A percentile compares a stretch with the other conserved stretches of the same genome.
Evolutionary conservation across 2,888 invertebrate species (phyloP).

Genomic region (Folsomia manolachei): DNA sequence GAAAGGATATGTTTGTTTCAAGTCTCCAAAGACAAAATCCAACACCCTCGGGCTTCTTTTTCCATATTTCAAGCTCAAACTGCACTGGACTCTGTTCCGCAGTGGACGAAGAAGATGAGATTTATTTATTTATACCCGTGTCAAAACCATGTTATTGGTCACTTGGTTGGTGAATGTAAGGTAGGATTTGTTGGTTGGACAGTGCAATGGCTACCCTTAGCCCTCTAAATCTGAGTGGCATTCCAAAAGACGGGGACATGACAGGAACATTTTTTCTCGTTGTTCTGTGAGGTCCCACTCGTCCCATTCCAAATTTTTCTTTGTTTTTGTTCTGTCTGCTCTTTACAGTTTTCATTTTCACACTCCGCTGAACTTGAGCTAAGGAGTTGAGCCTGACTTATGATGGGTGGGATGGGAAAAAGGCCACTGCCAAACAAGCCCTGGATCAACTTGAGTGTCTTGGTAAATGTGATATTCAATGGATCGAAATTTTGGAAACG

Average conservation of each 20-base stretch:
- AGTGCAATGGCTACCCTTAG: too few species aligned
- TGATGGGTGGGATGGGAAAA: too few species aligned
- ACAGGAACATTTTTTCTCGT: background rate
- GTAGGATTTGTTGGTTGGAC: too few species aligned
- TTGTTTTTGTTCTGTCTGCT: background rate
- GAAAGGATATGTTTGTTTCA: background rate
- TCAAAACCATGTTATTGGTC: background rate
- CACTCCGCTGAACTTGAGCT: too few species aligned
- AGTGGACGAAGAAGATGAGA: background rate
- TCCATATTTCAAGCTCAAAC: background rate
- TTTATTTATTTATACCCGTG: constrained; percentile 3
- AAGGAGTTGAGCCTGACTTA: too few species aligned
- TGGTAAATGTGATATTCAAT: too few species aligned
- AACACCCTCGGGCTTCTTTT: background rate
- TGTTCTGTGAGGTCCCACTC: background rate
- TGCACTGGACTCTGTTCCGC: background rate
- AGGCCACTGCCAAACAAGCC: too few species aligned
- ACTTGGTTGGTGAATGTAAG: background rate
- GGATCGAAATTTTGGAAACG: too few species aligned
- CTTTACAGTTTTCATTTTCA: too few species aligned
- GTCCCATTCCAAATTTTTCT: background rate
- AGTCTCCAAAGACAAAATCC: background rate
- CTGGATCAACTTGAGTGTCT: too few species aligned
- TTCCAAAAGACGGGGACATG: background rate
- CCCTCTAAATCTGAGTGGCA: background rate